A percentile compares a stretch with the other conserved stretches of the same genome.
These are phyloP conservation scores for Drosophila persimilis DNA, from an alignment of 1,140 invertebrate genomes.

Conservation along the genomic window DNA sequence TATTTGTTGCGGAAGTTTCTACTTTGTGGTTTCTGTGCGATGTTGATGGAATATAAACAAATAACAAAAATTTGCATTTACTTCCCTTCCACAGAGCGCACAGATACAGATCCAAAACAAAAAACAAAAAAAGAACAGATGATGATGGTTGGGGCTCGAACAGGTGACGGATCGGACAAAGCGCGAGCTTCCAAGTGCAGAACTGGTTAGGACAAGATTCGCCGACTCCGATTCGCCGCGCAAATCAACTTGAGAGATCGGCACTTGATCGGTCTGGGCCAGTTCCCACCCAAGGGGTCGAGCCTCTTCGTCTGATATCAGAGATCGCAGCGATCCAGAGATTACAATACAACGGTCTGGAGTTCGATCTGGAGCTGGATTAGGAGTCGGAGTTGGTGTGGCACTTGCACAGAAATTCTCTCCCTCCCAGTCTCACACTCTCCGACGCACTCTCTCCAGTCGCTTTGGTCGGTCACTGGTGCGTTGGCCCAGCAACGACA, in stretches of 20 bases:
- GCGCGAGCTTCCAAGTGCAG: neutral
- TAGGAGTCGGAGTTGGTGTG: too few relatives aligned
- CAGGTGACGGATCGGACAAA: neutral
- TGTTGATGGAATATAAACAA: conserved; percentile 49
- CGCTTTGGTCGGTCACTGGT: too few relatives aligned
- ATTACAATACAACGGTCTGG: too few relatives aligned
- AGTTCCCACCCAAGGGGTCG: too few relatives aligned
- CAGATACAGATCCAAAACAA: conserved; percentile 14
- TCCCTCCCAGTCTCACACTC: too few relatives aligned
- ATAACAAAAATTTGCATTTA: conserved; percentile 72
- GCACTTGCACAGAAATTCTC: too few relatives aligned
- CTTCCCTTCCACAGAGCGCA: conserved; percentile 48
- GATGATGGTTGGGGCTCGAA: conserved; percentile 10
- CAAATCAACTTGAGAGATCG: neutral
- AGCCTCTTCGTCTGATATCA: too few relatives aligned
- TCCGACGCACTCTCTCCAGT: too few relatives aligned
- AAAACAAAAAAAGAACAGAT: conserved; percentile 1
- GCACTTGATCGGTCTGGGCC: too few relatives aligned
- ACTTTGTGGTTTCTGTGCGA: too few relatives aligned
- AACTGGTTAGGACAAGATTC: neutral
- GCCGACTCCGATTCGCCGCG: neutral
- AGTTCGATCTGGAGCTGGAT: too few relatives aligned
- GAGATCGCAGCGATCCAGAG: too few relatives aligned
- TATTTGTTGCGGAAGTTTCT: conserved; percentile 59
- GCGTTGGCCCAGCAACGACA: conserved; percentile 52